These are phyloP conservation scores for Torymus auratus DNA, from an alignment of 2,888 invertebrate species.

Conservation along the genomic window DNA sequence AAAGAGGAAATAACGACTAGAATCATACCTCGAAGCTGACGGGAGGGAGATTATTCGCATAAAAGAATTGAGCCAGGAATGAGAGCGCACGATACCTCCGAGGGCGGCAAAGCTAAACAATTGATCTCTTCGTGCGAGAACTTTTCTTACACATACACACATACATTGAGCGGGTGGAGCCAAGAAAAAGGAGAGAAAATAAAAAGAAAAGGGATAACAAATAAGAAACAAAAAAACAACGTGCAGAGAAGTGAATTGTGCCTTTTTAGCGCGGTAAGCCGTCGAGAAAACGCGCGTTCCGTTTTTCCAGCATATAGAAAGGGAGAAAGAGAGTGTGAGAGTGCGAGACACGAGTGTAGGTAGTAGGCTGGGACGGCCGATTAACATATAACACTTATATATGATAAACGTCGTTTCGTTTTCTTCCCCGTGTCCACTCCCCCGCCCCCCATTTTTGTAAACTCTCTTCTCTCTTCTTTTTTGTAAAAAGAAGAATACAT, in stretches of 20 bases:
- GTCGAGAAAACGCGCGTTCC: conserved; percentile 31
- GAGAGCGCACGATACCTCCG: conserved; percentile 13
- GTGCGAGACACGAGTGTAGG: too few relatives aligned
- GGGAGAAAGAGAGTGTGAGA: conserved; percentile 1
- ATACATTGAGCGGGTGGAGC: neutral
- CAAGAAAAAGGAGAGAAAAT: too few relatives aligned
- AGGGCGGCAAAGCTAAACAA: conserved; percentile 36
- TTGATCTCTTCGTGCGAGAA: conserved; percentile 55
- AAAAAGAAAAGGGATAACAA: neutral
- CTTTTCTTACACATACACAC: conserved; percentile 63
- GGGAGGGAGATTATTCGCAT: conserved; percentile 49
- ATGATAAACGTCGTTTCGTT: too few relatives aligned
- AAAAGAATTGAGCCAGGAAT: conserved; percentile 46
- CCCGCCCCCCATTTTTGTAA: too few relatives aligned
- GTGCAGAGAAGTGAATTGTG: conserved; percentile 66
- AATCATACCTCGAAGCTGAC: conserved; percentile 21
- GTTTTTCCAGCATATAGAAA: neutral
- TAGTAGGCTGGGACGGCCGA: too few relatives aligned
- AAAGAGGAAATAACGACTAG: conserved; percentile 16
- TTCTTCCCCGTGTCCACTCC: too few relatives aligned
- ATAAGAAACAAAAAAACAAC: neutral
- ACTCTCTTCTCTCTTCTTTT: too few relatives aligned
- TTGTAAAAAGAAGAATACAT: too few relatives aligned
- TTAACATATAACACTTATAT: too few relatives aligned
- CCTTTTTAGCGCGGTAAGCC: conserved; percentile 75